These are phyloP conservation scores for Microchirus variegatus DNA, from an alignment of 2,797 vertebrate species.

Conservation along the genomic window DNA sequence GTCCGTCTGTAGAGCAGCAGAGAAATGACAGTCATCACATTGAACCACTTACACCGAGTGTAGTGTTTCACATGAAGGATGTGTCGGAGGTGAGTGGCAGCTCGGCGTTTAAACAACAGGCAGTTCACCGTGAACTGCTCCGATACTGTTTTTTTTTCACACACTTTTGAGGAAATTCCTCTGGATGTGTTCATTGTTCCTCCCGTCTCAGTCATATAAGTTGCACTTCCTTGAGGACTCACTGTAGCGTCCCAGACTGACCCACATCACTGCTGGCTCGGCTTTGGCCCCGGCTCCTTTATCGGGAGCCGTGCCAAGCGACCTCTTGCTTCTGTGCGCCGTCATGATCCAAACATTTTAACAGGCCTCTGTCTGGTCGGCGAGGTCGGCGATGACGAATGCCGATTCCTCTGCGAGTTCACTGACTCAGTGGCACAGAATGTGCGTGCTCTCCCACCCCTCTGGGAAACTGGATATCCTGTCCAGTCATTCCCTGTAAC, in stretches of 20 bases:
- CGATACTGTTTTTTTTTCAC: constrained; percentile 29
- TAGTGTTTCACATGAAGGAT: constrained; percentile 29
- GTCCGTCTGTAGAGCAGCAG: constrained; percentile 9
- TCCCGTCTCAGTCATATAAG: constrained; percentile 28
- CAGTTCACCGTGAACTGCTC: not conserved
- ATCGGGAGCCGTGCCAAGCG: constrained; percentile 49
- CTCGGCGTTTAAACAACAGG: constrained; percentile 16
- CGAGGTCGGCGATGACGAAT: constrained; percentile 58
- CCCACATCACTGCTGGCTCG: constrained; percentile 35
- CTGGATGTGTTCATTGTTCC: constrained; percentile 46
- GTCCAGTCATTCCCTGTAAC: constrained; percentile 67
- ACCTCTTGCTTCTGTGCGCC: constrained; percentile 56
- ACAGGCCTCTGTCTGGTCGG: constrained; percentile 44
- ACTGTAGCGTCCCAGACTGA: constrained; percentile 32
- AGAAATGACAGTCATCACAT: constrained; percentile 22
- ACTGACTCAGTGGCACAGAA: constrained; percentile 71
- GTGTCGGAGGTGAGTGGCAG: constrained; percentile 7
- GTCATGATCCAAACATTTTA: constrained; percentile 69
- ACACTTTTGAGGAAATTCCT: constrained; percentile 58
- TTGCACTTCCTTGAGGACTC: constrained; percentile 49
- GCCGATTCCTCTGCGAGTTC: constrained; percentile 31
- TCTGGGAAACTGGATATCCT: constrained; percentile 64
- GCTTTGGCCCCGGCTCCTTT: constrained; percentile 29
- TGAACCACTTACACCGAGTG: constrained; percentile 1
- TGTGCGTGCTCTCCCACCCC: constrained; percentile 50